Conservation (phyloP, 2,113 vertebrate genomes). For the Microtus oregoni region DNA sequence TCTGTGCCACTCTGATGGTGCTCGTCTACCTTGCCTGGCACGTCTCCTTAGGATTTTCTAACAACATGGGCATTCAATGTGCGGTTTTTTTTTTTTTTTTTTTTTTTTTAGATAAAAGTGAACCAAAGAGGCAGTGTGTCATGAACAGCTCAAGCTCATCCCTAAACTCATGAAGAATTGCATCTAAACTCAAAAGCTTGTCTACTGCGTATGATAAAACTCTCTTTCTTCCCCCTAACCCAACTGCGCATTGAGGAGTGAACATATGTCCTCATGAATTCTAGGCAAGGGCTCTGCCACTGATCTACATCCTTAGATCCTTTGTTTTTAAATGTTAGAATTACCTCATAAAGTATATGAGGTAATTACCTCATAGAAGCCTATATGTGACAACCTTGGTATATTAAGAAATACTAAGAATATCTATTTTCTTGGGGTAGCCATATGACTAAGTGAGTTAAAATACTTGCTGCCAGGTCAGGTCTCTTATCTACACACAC, state of each 20-base stretch:
- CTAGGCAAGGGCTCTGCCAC: neutral
- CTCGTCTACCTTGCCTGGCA: no score
- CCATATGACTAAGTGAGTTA: no score
- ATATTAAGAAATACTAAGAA: neutral
- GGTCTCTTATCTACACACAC: neutral
- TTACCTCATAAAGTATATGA: neutral
- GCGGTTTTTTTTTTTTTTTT: no score
- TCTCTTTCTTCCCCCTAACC: no score
- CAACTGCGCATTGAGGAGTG: neutral
- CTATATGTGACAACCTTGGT: neutral
- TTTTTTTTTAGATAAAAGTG: neutral
- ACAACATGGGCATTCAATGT: neutral
- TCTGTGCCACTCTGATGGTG: accelerated
- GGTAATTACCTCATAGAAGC: neutral
- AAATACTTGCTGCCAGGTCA: no score
- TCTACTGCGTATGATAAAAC: neutral
- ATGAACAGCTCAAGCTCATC: neutral
- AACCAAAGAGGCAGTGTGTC: neutral
- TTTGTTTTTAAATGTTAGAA: neutral
- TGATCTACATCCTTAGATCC: no score
- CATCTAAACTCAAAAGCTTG: neutral
- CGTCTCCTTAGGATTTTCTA: neutral
- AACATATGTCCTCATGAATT: neutral
- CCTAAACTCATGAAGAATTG: neutral
- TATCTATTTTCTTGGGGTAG: neutral